Percentiles rank a stretch among this genome's conserved stretches.
Conservation (phyloP, 2,797 vertebrate species). For the Poecile montanus region DNA sequence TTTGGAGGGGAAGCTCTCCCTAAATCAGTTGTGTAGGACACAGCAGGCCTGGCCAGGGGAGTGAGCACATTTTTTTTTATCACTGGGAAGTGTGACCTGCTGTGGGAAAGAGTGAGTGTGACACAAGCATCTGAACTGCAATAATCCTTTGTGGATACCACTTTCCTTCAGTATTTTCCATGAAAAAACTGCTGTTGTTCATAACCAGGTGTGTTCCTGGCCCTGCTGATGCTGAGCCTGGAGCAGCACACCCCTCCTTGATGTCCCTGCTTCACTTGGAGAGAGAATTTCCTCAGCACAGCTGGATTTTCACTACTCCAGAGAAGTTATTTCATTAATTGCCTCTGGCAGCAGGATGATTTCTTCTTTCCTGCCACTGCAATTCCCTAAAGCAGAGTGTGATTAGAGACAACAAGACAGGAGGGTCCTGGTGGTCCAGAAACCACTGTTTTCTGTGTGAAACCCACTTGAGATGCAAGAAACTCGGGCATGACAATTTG, state of each 20-base stretch:
- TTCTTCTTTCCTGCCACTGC: conserved; percentile 18
- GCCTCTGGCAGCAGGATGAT: conserved; percentile 30
- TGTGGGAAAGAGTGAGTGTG: not conserved
- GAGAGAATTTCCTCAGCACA: not conserved
- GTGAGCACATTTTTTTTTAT: not conserved
- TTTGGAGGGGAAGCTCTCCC: not conserved
- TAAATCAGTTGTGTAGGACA: not conserved
- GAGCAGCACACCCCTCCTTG: not conserved
- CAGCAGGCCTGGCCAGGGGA: not conserved
- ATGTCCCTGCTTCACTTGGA: not conserved
- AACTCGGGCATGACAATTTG: not conserved
- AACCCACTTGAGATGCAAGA: not conserved
- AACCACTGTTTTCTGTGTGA: not conserved
- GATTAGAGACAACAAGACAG: not conserved
- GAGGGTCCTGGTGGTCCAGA: not conserved
- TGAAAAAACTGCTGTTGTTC: not conserved
- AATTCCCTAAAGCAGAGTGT: not conserved
- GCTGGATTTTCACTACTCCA: not conserved
- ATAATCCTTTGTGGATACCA: not conserved
- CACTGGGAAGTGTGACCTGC: not conserved
- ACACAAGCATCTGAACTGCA: not conserved
- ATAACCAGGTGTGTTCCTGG: not conserved
- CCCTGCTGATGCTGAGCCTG: not conserved
- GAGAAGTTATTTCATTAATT: conserved; percentile 21
- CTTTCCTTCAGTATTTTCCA: not conserved